phyloP scores from a whole-genome alignment of 2,888 invertebrate genomes.

The Spicauda simplicius region DNA sequence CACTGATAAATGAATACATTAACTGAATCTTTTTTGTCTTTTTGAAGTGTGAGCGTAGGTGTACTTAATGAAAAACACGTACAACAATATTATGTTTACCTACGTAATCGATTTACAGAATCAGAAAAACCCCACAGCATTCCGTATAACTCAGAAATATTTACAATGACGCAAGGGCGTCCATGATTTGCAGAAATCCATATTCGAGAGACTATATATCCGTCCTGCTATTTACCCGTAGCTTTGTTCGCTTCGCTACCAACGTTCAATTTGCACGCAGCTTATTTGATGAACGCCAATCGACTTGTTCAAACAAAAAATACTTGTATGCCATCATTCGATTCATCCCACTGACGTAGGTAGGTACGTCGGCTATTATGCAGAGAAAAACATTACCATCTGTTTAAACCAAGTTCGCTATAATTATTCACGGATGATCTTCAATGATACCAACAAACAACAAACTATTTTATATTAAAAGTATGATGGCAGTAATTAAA shows the following conservation, averaged over 20 bases:
- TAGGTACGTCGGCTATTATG: constrained; percentile 21
- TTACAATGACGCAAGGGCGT: constrained; percentile 12
- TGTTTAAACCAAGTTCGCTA: constrained; percentile 37
- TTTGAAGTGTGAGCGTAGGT: too few relatives aligned
- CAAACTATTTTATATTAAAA: neutral
- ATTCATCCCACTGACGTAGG: constrained; percentile 13
- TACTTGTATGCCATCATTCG: constrained; percentile 29
- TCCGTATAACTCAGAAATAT: neutral
- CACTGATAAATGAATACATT: too few relatives aligned
- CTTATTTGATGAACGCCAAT: constrained; percentile 33
- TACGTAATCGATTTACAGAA: neutral
- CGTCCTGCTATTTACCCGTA: constrained; percentile 19
- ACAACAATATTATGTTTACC: too few relatives aligned
- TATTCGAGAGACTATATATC: constrained; percentile 8
- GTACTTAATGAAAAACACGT: too few relatives aligned
- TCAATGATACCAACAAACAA: neutral
- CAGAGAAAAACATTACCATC: constrained; percentile 33
- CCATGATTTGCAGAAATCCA: constrained; percentile 9
- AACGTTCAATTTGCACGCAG: constrained; percentile 34
- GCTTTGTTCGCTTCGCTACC: constrained; percentile 6
- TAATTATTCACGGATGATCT: constrained; percentile 19
- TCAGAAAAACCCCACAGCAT: neutral
- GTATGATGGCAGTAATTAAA: too few relatives aligned
- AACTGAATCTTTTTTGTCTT: too few relatives aligned
- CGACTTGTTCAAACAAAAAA: constrained; percentile 30